phyloP scores from a whole-genome alignment of 2,888 invertebrate species.

The Lithophane leautieri region DNA sequence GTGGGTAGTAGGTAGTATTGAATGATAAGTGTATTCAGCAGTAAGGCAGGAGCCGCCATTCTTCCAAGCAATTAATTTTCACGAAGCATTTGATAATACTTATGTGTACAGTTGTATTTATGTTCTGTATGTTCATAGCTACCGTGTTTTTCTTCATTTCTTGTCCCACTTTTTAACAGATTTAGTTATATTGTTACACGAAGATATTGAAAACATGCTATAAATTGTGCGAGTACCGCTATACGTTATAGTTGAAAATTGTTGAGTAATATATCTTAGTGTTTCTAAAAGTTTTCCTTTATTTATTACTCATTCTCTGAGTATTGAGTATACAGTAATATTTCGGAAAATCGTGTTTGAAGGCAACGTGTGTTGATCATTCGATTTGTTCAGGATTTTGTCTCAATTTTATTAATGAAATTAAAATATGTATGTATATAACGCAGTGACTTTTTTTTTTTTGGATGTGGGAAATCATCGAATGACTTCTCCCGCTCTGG shows the following conservation, averaged over 20 bases:
- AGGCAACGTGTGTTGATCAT: slow-evolving; percentile 12
- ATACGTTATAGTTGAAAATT: slow-evolving; percentile 53
- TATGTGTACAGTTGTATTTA: slow-evolving; percentile 71
- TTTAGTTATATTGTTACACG: slow-evolving; percentile 50
- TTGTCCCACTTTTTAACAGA: slow-evolving; percentile 58
- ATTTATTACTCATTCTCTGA: slow-evolving; percentile 53
- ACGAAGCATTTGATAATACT: slow-evolving; percentile 80
- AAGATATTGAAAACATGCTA: slow-evolving; percentile 58
- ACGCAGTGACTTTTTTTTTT: no score
- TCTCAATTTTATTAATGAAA: neutral
- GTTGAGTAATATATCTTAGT: slow-evolving; percentile 53
- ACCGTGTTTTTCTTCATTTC: slow-evolving; percentile 67
- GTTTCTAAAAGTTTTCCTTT: slow-evolving; percentile 56
- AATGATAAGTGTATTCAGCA: slow-evolving; percentile 76
- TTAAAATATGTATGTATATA: no score
- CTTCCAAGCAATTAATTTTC: slow-evolving; percentile 80
- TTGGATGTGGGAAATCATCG: no score
- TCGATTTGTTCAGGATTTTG: slow-evolving; percentile 6
- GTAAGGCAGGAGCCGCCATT: slow-evolving; percentile 71
- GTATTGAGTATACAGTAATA: slow-evolving; percentile 42
- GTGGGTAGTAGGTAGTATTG: slow-evolving; percentile 33
- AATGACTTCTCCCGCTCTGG: no score
- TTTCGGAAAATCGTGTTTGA: slow-evolving; percentile 36
- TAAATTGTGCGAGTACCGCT: slow-evolving; percentile 48
- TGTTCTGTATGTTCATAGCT: slow-evolving; percentile 60